phyloP scores from a whole-genome alignment of 2,888 invertebrate species.

The Drosophila colorata region DNA sequence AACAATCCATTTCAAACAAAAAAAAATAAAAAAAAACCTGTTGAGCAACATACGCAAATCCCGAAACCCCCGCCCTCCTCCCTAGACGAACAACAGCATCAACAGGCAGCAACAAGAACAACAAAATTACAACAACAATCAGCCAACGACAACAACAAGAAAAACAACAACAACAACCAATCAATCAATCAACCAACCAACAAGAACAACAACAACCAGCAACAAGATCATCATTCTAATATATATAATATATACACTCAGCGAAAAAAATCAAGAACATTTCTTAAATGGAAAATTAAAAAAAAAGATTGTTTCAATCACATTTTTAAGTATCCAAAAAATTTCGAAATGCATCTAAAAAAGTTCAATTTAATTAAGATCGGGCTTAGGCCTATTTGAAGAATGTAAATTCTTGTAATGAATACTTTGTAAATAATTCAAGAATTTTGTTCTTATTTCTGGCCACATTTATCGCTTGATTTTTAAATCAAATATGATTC shows the following conservation, averaged over 20 bases:
- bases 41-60: constrained; percentile 14
- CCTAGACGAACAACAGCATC: constrained; percentile 26
- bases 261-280: no score
- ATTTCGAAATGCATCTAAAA: no score
- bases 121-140: constrained; percentile 18
- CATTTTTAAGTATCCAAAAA: no score
- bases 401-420: no score
- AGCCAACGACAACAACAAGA: constrained; percentile 25
- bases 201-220: constrained; percentile 35
- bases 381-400: no score
- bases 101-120: constrained; percentile 24
- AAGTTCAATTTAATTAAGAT: no score
- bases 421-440: no score
- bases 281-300: no score
- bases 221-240: constrained; percentile 33
- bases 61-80: background rate
- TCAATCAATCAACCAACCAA: constrained; percentile 9
- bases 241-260: constrained; percentile 5
- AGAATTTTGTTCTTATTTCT: background rate
- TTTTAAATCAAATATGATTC: no score
- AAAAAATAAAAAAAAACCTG: constrained; percentile 9
- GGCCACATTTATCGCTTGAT: no score
- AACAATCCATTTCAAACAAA: background rate
- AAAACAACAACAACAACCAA: constrained; percentile 30
- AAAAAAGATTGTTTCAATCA: no score